Evolutionary conservation across 1,140 invertebrate species (phyloP).

Genomic region (Drosophila aff.): DNA sequence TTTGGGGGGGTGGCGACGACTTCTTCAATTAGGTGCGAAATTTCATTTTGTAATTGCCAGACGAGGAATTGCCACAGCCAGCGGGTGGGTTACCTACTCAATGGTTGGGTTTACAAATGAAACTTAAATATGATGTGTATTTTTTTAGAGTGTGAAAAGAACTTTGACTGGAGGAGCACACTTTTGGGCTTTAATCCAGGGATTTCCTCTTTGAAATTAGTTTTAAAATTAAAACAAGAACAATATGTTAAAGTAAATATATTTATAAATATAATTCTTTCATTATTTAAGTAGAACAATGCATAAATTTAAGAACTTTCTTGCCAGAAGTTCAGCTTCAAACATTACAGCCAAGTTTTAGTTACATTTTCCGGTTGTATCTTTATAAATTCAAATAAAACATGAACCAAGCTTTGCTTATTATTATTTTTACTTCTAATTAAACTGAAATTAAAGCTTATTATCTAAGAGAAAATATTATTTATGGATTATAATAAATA

Average conservation of each 20-base stretch:
- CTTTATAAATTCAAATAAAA: neutral
- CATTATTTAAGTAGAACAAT: neutral
- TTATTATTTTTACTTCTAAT: neutral
- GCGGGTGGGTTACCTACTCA: neutral
- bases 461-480: neutral
- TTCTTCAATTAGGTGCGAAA: conserved; percentile 46
- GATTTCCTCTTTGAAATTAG: neutral
- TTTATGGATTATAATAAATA: too few relatives aligned
- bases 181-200: conserved; percentile 16
- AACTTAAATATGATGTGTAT: neutral
- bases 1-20: conserved; percentile 5
- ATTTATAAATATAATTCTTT: too few relatives aligned
- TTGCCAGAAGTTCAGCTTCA: neutral
- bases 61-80: conserved; percentile 11
- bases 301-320: neutral
- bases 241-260: too few relatives aligned
- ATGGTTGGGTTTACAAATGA: neutral
- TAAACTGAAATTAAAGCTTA: neutral
- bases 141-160: neutral
- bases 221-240: neutral
- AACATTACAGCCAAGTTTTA: neutral
- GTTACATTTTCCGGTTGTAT: neutral
- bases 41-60: conserved; percentile 26
- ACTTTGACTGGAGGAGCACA: neutral
- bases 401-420: neutral